Base-by-base conservation (phyloP, 2,113 vertebrate genomes). In the Gobius niger region DNA sequence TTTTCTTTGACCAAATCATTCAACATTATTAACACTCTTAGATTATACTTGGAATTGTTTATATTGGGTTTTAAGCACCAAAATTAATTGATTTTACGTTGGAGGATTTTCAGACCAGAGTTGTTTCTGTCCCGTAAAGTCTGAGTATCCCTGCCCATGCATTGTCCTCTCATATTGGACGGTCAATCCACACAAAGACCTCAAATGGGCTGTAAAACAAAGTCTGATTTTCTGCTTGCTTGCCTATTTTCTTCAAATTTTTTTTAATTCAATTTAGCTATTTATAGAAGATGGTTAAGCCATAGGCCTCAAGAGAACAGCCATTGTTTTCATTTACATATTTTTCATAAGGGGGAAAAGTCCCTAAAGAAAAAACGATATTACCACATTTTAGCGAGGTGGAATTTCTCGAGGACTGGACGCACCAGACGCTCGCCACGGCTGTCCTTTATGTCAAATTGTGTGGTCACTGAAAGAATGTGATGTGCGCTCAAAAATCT, bases 361-460 rank as follows among this genome's bases (percentile, higher is more conserved):
- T 75, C 50, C 70, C 52, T 11, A 78, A 54, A 66, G 72, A 73
- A 68, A 66, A 72, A 73, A 68, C 66, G 51, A 18, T 16, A 50
- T 74, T 69, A 83, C 88, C 86, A 85, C 82, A 83, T 76, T 78
- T 80, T 82, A 78, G 84, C 65, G 77, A 60, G 77, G 73, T 81
- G 73, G 76, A 73, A 81, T 89, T 72, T 83, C 50, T 74, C 65
- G 81, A 80, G 80, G 63, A 68, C 76, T 52, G 52, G 68, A 81
- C 51, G 72, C 76, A 85, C 81, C 78, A 88, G 83, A 72, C 72
- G 72, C 74, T 90, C 63, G 76, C 68, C 77, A 74, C 74, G 53
- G 70, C 77, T 84, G 73, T 81, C 84, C 79, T 87, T 73, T 78
- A 73, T 67, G 71, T 88, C 75, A 85, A 86, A 84, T 77, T 72